Evolutionary conservation across 2,797 vertebrate species (phyloP), one percentile per base, ranked within the genome.

Genomic region (Pangasius larnaudii): DNA sequence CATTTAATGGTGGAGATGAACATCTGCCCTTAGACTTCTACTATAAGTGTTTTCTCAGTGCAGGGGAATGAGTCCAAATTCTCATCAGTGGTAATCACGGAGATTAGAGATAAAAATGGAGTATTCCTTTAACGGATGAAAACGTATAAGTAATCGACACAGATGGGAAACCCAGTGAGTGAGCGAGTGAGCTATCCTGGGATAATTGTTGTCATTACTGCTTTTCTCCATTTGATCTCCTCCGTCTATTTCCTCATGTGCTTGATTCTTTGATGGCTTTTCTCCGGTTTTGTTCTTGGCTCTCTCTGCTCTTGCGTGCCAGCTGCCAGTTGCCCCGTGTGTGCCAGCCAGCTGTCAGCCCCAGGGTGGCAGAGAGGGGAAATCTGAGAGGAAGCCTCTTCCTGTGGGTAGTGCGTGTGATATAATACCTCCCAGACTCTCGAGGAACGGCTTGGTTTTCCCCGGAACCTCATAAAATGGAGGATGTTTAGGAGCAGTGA

Each of bases 331-430:
- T 89, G 88, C 87, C 88, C 87, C 56, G 24, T 86, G 88, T 86
- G 84, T 89, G 88, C 85, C 78, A 87, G 88, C 77, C 90, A 89
- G 88, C 92, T 88, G 91, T 84, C 89, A 75, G 77, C 90, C 87
- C 65, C 87, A 6, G 85, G 84, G 89, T 89, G 69, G 85, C 69
- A 84, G 58, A 65, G 80, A n/a, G 78, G 53, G 30, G 72, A 27
- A 72, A 71, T 59, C 39, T 88, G 85, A 79, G 83, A 53, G 72
- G 58, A 86, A 85, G 71, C 51, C 79, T 85, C 88, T 71, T 80
- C 9, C 79, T 89, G 56, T 42, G 58, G 86, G 86, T 90, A 89
- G 88, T 82, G 81, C 71, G 58, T 88, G 85, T 91, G 71, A 90
- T 74, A 87, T 86, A 87, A 88, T 85, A 72, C 71, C 85, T 71